Conservation (phyloP, 2,797 vertebrate species). For the Paguma larvata region DNA sequence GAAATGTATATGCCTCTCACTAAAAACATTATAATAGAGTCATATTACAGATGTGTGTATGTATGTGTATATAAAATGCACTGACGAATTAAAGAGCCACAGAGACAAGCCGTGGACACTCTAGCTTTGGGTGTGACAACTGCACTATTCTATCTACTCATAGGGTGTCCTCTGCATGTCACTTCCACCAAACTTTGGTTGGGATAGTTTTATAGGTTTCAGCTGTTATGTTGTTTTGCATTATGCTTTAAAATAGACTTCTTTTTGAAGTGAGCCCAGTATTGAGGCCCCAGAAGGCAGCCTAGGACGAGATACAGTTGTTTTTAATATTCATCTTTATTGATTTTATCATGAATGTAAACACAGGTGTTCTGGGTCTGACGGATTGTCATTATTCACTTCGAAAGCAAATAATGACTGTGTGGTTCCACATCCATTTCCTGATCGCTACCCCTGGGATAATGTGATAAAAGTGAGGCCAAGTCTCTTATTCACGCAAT, state of each 20-base stretch:
- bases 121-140: neutral
- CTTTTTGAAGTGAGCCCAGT: neutral
- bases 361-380: neutral
- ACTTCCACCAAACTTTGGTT: neutral
- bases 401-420: neutral
- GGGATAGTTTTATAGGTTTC: neutral
- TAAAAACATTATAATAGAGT: neutral
- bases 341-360: slow-evolving; percentile 14
- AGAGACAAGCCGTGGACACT: neutral
- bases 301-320: neutral
- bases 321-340: neutral
- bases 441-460: neutral
- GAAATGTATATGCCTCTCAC: neutral
- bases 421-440: neutral
- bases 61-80: neutral
- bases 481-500: neutral
- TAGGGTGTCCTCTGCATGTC: neutral
- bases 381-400: neutral
- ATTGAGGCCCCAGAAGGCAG: neutral
- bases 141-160: rapidly evolving
- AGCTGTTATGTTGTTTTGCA: neutral
- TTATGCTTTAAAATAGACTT: neutral
- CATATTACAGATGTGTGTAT: neutral
- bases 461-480: neutral
- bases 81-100: neutral